These are phyloP conservation scores for Julus scandinavius DNA, from an alignment of 2,888 invertebrate species.

Conservation along the genomic window DNA sequence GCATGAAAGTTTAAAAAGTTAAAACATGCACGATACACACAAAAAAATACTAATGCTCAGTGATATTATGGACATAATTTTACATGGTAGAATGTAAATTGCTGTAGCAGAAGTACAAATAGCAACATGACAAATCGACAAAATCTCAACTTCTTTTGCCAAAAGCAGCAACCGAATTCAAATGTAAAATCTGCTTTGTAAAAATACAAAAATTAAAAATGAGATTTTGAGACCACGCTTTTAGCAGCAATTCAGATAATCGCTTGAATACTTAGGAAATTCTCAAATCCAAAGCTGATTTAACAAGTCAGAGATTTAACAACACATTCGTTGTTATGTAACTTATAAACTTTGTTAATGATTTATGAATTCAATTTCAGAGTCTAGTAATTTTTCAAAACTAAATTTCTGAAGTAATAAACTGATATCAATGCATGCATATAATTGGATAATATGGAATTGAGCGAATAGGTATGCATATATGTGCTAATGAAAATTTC, in stretches of 20 bases:
- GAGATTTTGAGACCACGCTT: too few relatives aligned
- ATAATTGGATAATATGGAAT: too few relatives aligned
- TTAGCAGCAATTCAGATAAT: too few relatives aligned
- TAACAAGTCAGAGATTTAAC: not conserved
- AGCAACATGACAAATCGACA: not conserved
- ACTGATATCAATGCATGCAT: too few relatives aligned
- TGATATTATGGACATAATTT: not conserved
- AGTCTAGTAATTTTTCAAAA: not conserved
- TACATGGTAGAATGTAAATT: not conserved
- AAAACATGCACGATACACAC: not conserved
- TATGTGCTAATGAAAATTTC: too few relatives aligned
- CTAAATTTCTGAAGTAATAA: too few relatives aligned
- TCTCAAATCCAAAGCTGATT: too few relatives aligned
- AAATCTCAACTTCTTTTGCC: not conserved
- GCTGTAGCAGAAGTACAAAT: not conserved
- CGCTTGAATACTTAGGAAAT: too few relatives aligned
- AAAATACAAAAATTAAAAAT: too few relatives aligned
- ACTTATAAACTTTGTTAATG: not conserved
- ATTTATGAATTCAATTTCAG: not conserved
- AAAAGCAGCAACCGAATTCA: not conserved
- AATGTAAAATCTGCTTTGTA: not conserved
- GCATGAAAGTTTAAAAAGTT: not conserved
- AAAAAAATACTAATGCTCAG: not conserved
- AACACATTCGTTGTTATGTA: not conserved
- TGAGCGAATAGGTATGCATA: too few relatives aligned